Evolutionary conservation across 2,797 vertebrate genomes (phyloP).

Genomic region (Decapterus maruadsi): DNA sequence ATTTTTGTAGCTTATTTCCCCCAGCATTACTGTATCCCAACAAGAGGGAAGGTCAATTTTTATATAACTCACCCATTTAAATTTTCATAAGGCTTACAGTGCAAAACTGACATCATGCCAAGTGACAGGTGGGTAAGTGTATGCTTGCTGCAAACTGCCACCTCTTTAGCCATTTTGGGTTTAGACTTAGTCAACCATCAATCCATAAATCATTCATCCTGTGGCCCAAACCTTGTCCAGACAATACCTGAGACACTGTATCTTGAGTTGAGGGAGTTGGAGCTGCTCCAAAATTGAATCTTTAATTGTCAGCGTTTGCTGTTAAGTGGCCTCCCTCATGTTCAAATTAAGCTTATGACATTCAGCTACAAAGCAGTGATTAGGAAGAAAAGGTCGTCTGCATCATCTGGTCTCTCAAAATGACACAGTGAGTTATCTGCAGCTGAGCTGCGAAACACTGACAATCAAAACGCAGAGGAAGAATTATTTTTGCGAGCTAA

Average conservation of each 20-base stretch:
- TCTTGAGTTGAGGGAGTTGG: constrained; percentile 13
- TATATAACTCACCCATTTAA: no score
- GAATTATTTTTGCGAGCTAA: constrained; percentile 42
- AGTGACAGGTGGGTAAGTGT: no score
- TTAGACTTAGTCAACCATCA: constrained; percentile 8
- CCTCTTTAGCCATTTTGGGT: no score
- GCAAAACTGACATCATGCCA: no score
- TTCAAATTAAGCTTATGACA: constrained; percentile 80
- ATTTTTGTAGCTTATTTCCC: no score
- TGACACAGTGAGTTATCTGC: constrained; percentile 57
- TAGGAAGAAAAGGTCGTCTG: constrained; percentile 79
- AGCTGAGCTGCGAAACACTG: constrained; percentile 38
- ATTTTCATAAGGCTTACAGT: no score
- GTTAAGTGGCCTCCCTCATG: constrained; percentile 57
- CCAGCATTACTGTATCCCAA: no score
- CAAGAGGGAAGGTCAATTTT: no score
- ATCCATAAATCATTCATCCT: constrained; percentile 32
- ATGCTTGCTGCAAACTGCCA: no score
- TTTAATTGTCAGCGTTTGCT: constrained; percentile 74
- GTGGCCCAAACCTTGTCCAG: constrained; percentile 5
- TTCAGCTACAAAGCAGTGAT: constrained; percentile 81
- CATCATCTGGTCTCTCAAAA: constrained; percentile 45
- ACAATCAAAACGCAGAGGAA: constrained; percentile 38
- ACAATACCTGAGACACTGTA: constrained; percentile 16
- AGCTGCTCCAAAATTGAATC: constrained; percentile 40